Evolutionary conservation across 1,140 invertebrate species (phyloP).

Genomic region (Samia ricini): DNA sequence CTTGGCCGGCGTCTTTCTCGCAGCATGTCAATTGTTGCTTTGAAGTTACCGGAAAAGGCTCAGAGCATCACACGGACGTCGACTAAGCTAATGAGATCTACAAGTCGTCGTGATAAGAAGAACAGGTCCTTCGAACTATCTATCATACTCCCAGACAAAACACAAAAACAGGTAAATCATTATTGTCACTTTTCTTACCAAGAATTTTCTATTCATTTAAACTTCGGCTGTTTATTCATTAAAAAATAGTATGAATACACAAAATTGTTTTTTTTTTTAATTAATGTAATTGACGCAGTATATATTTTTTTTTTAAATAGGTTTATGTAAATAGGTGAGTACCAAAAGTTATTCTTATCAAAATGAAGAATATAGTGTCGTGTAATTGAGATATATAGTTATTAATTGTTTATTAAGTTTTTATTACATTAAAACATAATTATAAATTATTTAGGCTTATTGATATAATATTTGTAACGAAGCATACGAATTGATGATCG

Average conservation of each 20-base stretch:
- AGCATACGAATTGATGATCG: too few species aligned
- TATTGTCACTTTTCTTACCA: background rate
- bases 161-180: slow-evolving; percentile 74
- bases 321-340: too few species aligned
- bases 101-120: slow-evolving; percentile 57
- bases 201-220: too few species aligned
- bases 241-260: background rate
- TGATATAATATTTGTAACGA: too few species aligned
- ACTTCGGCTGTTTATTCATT: background rate
- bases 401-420: background rate
- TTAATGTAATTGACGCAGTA: too few species aligned
- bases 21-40: slow-evolving; percentile 77
- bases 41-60: slow-evolving; percentile 74
- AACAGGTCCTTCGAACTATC: slow-evolving; percentile 73
- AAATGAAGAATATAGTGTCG: background rate
- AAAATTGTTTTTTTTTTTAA: too few species aligned
- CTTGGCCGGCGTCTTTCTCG: slow-evolving; percentile 76
- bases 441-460: background rate
- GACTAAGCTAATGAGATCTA: slow-evolving; percentile 55
- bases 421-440: background rate
- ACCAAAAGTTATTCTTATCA: background rate
- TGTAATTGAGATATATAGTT: background rate
- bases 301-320: too few species aligned
- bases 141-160: slow-evolving; percentile 78
- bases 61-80: slow-evolving; percentile 65